Base-by-base conservation (phyloP, 2,797 vertebrate species). In the Clamator glandarius region DNA sequence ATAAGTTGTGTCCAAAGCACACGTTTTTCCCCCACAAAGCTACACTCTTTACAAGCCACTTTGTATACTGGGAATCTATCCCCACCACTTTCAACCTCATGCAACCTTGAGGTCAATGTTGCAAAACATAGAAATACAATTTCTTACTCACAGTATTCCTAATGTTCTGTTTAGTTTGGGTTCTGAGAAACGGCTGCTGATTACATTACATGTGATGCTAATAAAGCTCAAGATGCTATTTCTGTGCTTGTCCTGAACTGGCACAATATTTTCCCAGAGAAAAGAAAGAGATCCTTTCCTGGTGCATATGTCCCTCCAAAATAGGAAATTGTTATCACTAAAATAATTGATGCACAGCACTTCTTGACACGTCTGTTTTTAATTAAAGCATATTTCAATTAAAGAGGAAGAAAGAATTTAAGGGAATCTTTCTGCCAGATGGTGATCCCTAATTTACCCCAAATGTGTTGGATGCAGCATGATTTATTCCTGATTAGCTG, bases 401-500 rank as follows among this genome's bases (percentile, higher is more conserved):
- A 91, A 96, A 96, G 96, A 93, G 52, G 58, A 58, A 95, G 95
- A 93, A 84, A 23, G 86, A 79, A 93, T 97, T 96, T 83, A 95
- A 95, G 92, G 95, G 91, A 96, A 51, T 67, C 82, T 96, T 94
- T 89, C 79, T 95, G 93, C 94, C 97, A 98, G 97, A 97, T 98
- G 96, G 97, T 84, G 94, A 89, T 96, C 97, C 94, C 88, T 97
- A 94, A 97, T 97, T 96, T 96, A 94, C 97, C 96, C 97, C 94
- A 33, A 75, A 89, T 50, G 83, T 96, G 92, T 93, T 88, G 92
- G 93, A 69, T 95, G 87, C 79, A 70, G 91, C 84, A 72, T 39
- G 91, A 96, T 79, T 93, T 42, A 29, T 73, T 90, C 91, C 89
- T 94, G 84, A 87, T 90, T 84, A 87, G 92, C 88, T 87, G 80